Base-by-base conservation (phyloP, 2,888 invertebrate genomes). In the Reticulitermes lucifugus region DNA sequence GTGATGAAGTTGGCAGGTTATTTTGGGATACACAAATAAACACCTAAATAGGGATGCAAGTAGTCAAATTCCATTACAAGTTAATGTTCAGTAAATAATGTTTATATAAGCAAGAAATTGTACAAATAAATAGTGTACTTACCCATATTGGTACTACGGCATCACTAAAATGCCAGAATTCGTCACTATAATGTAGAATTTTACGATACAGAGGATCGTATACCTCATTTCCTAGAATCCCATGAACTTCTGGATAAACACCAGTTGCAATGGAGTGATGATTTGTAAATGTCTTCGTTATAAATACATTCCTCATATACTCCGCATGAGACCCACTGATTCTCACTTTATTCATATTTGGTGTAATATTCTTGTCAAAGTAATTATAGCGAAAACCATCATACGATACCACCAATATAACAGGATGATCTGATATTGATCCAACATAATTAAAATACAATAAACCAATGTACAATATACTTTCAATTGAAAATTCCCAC, bases 241-340 rank as follows among this genome's bases (percentile, higher is more conserved):
- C 96, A 90, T 96, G 96, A 25, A 90, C 91, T 89, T 95, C 95
- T 0, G 94, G 92, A 89, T 94, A 94, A 82, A 95, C 89, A 14
- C 95, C 95, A 51, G 95, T 96, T 0, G 94, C 94, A 84, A 96
- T 94, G 0, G 94, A 93, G 88, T 94, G 94, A 90, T 96, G 96
- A 90, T 96, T 96, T 0, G 95, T 94, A 89, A 94, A 94, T 0
- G 96, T 96, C 90, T 95, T 95, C 0, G 96, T 95, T 0, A 94
- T 93, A 89, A 94, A 95, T 71, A 94, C 92, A 88, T 94, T 94
- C 79, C 91, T 90, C 91, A 95, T 92, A 88, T 93, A 92, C 86
- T 93, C 93, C 0, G 94, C 91, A 87, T 92, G 91, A 7, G 93
- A 92, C 9, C 95, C 95, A 85, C 91, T 89, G 22, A 90, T 88